Evolutionary conservation across 23 tunicate genomes (phyloP).

Genomic region (Oikopleura dioica): DNA sequence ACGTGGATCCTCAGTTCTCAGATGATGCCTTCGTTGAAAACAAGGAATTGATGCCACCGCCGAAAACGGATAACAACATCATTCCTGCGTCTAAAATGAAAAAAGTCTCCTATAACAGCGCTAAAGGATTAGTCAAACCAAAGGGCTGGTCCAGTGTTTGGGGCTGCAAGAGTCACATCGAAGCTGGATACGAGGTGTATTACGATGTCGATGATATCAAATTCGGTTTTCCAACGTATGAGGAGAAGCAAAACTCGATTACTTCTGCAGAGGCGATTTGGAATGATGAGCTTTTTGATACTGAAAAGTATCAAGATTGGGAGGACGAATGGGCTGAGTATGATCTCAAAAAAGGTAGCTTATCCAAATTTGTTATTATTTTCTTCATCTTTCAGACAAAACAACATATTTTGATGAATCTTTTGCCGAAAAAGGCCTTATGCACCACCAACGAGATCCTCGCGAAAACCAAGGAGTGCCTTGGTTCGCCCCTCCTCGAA

Average conservation of each 20-base stretch:
- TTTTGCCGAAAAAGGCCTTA: too few species aligned
- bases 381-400: too few species aligned
- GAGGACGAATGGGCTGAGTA: not conserved
- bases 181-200: not conserved
- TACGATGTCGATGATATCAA: not conserved
- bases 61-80: too few species aligned
- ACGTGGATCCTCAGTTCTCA: not conserved
- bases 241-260: not conserved
- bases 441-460: too few species aligned
- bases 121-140: not conserved
- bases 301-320: slow-evolving; percentile 2
- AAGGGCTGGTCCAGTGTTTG: not conserved
- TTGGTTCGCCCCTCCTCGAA: too few species aligned
- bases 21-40: too few species aligned
- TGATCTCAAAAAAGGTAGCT: not conserved
- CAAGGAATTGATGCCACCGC: too few species aligned
- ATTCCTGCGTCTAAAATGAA: too few species aligned
- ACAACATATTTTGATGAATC: too few species aligned
- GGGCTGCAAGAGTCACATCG: not conserved
- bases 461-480: too few species aligned
- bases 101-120: too few species aligned
- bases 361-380: too few species aligned
- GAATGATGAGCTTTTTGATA: not conserved
- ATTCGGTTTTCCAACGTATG: not conserved
- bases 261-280: not conserved